Evolutionary conservation across 2,113 vertebrate genomes (phyloP).

Genomic region (Phrynocephalus versicolor): DNA sequence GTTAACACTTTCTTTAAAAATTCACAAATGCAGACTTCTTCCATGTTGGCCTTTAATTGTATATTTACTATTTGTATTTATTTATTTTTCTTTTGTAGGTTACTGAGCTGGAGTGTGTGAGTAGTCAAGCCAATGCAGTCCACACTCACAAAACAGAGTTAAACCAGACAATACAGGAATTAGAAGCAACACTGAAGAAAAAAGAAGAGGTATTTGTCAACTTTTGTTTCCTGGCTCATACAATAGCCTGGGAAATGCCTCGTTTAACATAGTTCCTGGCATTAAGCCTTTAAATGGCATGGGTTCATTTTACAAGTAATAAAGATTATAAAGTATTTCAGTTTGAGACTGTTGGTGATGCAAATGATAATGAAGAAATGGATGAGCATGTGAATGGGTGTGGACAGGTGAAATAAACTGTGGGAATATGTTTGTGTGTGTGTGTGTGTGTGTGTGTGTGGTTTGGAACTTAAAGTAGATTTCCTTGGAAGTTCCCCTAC

Average conservation of each 20-base stretch:
- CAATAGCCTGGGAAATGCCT: background rate
- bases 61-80: slow-evolving; percentile 30
- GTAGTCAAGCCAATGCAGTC: slow-evolving; percentile 93
- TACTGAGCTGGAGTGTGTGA: slow-evolving; percentile 96
- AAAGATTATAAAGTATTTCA: background rate
- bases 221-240: background rate
- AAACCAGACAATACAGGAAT: slow-evolving; percentile 96
- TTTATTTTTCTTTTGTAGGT: slow-evolving; percentile 78
- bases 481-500: too few species aligned
- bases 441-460: too few species aligned
- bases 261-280: slow-evolving; percentile 17
- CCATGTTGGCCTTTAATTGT: slow-evolving; percentile 22
- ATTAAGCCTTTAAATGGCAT: background rate
- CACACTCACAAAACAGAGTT: slow-evolving; percentile 96
- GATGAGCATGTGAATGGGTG: too few species aligned
- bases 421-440: too few species aligned
- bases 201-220: slow-evolving; percentile 89
- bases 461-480: too few species aligned
- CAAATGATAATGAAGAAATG: background rate
- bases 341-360: background rate
- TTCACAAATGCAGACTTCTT: slow-evolving; percentile 11
- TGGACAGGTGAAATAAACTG: too few species aligned
- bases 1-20: background rate
- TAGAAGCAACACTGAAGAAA: slow-evolving; percentile 88
- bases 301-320: background rate